Percentiles rank a stretch among this genome's conserved stretches.
Conservation (phyloP, 30 jellyfish, hydroid and myxozoan species). For the Chrysaora quinquecirrha region DNA sequence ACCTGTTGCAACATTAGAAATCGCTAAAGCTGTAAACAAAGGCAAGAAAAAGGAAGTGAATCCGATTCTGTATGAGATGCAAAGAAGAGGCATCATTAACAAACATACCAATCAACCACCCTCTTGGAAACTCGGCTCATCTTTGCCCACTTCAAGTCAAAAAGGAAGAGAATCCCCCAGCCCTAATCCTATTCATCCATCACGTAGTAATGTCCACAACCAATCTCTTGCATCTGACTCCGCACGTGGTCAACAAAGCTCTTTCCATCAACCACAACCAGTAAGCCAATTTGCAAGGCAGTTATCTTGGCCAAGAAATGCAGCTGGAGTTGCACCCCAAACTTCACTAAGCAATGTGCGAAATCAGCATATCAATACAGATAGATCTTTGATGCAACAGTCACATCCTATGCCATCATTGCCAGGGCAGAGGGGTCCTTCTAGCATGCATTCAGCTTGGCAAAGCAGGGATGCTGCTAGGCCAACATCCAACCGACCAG, state of each 20-base stretch:
- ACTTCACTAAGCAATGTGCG: neutral
- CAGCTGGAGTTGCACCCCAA: too few relatives aligned
- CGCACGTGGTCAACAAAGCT: neutral
- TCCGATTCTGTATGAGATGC: slow-evolving; percentile 64
- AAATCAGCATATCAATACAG: neutral
- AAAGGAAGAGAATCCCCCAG: neutral
- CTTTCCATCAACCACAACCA: neutral
- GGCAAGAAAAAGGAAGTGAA: slow-evolving; percentile 55
- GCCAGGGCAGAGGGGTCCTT: neutral
- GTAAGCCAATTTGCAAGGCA: neutral
- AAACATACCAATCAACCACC: slow-evolving; percentile 67
- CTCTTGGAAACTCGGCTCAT: slow-evolving; percentile 44
- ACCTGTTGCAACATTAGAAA: slow-evolving; percentile 86
- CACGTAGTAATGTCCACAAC: neutral
- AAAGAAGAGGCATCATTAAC: slow-evolving; percentile 45
- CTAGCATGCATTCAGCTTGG: neutral
- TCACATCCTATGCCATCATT: slow-evolving; percentile 2
- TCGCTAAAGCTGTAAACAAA: slow-evolving; percentile 46
- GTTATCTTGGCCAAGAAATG: neutral
- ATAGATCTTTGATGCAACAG: neutral
- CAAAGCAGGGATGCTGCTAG: neutral
- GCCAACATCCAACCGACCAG: slow-evolving; percentile 3
- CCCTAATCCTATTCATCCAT: neutral
- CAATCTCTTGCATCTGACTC: neutral
- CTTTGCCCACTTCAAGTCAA: neutral